Evolutionary conservation across 2,113 vertebrate genomes (phyloP).

Genomic region (Otus sunia): DNA sequence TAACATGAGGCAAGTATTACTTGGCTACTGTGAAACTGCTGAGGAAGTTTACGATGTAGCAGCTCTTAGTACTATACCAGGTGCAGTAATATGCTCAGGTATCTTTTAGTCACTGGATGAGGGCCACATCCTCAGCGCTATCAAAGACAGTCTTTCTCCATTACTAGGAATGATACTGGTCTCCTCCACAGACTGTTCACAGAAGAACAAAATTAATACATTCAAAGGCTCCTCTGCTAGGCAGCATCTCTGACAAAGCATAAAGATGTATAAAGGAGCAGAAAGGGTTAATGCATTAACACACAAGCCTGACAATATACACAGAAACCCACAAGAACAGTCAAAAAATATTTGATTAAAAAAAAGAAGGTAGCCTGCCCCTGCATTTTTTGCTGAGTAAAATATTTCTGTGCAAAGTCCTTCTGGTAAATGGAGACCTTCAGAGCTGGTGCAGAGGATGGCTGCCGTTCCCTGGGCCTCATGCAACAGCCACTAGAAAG

Average conservation of each 20-base stretch:
- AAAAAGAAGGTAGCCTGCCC: background rate
- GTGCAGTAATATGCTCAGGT: background rate
- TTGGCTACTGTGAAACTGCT: background rate
- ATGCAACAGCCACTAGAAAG: accelerated
- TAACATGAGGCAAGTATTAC: background rate
- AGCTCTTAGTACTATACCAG: background rate
- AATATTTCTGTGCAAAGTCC: background rate
- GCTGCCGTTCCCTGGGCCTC: accelerated
- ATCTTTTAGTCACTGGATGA: background rate
- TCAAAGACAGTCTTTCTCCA: background rate
- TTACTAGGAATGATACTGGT: background rate
- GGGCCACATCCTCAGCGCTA: background rate
- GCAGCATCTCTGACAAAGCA: background rate
- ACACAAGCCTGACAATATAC: background rate
- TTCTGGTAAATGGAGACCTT: background rate
- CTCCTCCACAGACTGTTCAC: background rate
- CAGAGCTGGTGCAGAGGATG: background rate
- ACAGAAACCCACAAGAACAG: background rate
- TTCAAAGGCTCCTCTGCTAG: background rate
- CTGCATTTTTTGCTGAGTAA: background rate
- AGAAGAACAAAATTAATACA: background rate
- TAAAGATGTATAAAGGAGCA: background rate
- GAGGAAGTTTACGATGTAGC: background rate
- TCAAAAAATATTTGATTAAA: background rate
- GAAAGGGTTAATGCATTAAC: background rate